Base-by-base conservation (phyloP, 64 coral and sea anemone species). In the Platygyra sinensis region DNA sequence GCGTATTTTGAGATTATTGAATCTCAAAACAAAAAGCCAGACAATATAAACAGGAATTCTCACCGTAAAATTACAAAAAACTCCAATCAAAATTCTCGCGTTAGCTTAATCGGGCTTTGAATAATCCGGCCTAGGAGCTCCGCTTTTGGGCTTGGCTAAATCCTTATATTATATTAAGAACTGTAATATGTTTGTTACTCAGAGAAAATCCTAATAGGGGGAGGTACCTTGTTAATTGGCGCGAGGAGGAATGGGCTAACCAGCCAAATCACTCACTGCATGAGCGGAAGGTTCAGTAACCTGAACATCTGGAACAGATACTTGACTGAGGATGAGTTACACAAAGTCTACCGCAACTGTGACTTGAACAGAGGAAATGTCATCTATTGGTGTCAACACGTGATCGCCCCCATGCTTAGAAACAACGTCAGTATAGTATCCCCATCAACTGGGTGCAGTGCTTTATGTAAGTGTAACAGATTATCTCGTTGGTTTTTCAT, bases 221-320 rank as follows among this genome's bases (percentile, higher is more conserved):
- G 80, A 1, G 80, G 80, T 3, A 83, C 80, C 11, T 33, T 83
- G 15, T 1, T 83, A 24, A 36, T 83, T 31, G 80, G 80, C 24
- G 80, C 80, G 18, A 39, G 15, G 32, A 67, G 52, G 54, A 1
- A 4, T 18, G 19, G 20, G 24, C 10, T 10, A 10, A 39, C 0
- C 19, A 32, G 60, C 17, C 7, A 2, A 24, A 19, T 83, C 29
- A 10, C 32, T 67, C 10, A 83, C 0, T 31, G 20, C 20, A 20
- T 83, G 30, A 65, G 65, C 31, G 87, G 87, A 76, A 89, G 72
- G 7, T 39, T 89, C 28, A 89, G 87, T 63, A 54, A 39, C 60
- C 5, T 89, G 55, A 89, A 78, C 32, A 79, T 89, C 1, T 89
- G 87, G 87, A 42, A 50, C 75, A 89, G 25, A 50, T 27, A 62